A percentile compares a stretch with the other conserved stretches of the same genome.
These are phyloP conservation scores for Neomorphus geoffroyi DNA, from an alignment of 2,797 vertebrate genomes.

Conservation along the genomic window DNA sequence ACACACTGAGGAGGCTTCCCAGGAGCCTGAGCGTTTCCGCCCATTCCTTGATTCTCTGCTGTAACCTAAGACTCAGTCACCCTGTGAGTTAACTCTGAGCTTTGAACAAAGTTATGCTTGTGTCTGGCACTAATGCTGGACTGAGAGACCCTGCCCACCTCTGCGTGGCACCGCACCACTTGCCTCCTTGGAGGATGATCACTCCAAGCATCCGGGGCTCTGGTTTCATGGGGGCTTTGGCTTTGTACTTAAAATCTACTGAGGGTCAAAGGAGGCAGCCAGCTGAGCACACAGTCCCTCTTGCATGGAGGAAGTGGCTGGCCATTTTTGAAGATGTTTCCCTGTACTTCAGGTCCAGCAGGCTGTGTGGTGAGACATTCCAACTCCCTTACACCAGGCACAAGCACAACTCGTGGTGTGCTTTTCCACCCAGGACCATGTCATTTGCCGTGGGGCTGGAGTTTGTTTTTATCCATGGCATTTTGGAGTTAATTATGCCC, in stretches of 20 bases:
- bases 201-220: fast-evolving
- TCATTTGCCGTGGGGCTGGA: background rate
- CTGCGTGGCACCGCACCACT: fast-evolving
- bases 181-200: background rate
- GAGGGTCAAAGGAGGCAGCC: background rate
- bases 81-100: background rate
- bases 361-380: background rate
- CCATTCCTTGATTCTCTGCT: background rate
- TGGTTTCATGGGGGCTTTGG: background rate
- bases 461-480: background rate
- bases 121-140: background rate
- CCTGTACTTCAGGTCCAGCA: background rate
- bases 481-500: background rate
- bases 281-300: background rate
- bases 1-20: fast-evolving
- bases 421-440: background rate
- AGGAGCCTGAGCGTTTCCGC: background rate
- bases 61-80: fast-evolving
- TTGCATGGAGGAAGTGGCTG: background rate
- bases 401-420: fast-evolving
- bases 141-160: background rate
- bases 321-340: background rate
- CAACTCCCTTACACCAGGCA: background rate
- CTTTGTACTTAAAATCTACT: background rate
- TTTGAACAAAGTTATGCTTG: background rate